Evolutionary conservation across 2,888 invertebrate species (phyloP).

Genomic region (Oligia fasciuncula): DNA sequence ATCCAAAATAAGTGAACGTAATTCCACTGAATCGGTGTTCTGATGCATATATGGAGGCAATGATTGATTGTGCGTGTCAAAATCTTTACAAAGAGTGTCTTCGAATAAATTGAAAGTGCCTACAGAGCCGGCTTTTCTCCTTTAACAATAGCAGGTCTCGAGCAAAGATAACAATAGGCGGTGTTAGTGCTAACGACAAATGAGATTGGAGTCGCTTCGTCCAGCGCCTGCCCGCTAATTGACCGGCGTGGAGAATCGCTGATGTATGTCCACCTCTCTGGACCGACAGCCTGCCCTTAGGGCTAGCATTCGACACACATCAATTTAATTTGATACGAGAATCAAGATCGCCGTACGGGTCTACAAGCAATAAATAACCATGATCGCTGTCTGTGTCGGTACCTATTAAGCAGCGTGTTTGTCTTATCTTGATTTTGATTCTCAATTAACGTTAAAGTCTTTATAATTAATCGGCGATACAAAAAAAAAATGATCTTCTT

Average conservation of each 20-base stretch:
- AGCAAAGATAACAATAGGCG: constrained; percentile 72
- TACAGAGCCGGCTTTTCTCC: constrained; percentile 57
- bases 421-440: constrained; percentile 42
- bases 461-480: not conserved
- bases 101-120: constrained; percentile 60
- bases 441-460: constrained; percentile 9
- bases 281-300: constrained; percentile 73
- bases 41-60: constrained; percentile 27
- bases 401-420: constrained; percentile 15
- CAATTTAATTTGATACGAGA: constrained; percentile 76
- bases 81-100: constrained; percentile 53
- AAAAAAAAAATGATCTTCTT: not conserved
- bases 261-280: constrained; percentile 81
- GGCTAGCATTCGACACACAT: constrained; percentile 79
- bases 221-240: constrained; percentile 80
- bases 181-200: constrained; percentile 73
- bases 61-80: constrained; percentile 58
- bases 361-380: constrained; percentile 47
- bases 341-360: constrained; percentile 71
- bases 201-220: constrained; percentile 72
- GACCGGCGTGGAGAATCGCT: constrained; percentile 84
- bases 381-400: constrained; percentile 15
- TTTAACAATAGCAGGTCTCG: constrained; percentile 72
- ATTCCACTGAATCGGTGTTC: constrained; percentile 33
- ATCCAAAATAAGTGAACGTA: constrained; percentile 56